A percentile compares a stretch with the other conserved stretches of the same genome.
Evolutionary conservation across 1,140 invertebrate species (phyloP).

Genomic region (Cherax quadricarinatus): DNA sequence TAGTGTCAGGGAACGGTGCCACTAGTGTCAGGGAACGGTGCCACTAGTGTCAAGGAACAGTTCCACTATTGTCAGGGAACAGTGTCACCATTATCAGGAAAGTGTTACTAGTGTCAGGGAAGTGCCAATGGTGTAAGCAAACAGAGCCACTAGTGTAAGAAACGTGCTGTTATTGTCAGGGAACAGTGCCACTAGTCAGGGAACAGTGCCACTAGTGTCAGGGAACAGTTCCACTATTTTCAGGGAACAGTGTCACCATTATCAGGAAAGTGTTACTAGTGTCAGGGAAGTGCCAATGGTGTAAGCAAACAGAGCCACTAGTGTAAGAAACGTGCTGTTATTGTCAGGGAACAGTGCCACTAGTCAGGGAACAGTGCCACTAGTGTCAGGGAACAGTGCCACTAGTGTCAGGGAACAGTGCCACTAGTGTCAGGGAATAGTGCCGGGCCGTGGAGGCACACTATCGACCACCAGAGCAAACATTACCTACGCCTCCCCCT

Average conservation of each 20-base stretch:
- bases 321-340: neutral
- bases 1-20: neutral
- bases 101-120: neutral
- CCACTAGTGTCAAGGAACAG: neutral
- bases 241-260: neutral
- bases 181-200: neutral
- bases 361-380: neutral
- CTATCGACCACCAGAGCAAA: constrained; percentile 4
- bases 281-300: neutral
- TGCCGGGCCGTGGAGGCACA: neutral
- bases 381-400: neutral
- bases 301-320: neutral
- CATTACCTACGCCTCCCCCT: neutral
- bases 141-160: neutral
- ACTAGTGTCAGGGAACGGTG: neutral
- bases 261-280: neutral
- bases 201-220: neutral
- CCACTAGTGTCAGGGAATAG: neutral
- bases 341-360: neutral
- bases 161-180: neutral
- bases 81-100: neutral
- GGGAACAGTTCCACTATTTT: neutral
- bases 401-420: neutral
- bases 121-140: neutral
- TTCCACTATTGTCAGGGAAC: neutral